Base-by-base conservation (phyloP, 1,140 invertebrate genomes). In the Conus ventricosus region DNA sequence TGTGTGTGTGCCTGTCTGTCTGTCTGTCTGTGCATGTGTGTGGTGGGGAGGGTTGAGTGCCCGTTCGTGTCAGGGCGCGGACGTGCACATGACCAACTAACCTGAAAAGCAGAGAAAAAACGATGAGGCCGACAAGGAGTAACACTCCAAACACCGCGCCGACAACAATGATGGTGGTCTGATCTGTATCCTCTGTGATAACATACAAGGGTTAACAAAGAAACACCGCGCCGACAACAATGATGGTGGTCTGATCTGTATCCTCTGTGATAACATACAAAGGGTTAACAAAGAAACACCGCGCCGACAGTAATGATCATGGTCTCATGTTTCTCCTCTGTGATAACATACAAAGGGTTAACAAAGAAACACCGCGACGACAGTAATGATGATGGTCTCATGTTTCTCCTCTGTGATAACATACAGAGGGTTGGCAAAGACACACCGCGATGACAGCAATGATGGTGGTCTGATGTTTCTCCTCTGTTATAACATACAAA, bases 151-250 rank as follows among this genome's bases (percentile, higher is more conserved):
- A 88, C 39, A 71, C 15, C 8, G 13, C 60, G n/a, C 81, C 55
- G 8, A 88, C 57, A 51, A n/a, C 87, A 20, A 88, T 71, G 13
- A 81, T 75, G 15, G 57, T 67, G 13, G 23, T 71, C 17, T 6
- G 71, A 27, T 87, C 71, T 57, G 85, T 57, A 53, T 87, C 75
- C 53, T 71, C 84, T 78, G 75, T 8, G 55, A 67, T 6, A 57
- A 57, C 55, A 57, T 13, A 57, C 55, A 57, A n/a, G n/a, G n/a
- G n/a, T n/a, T n/a, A n/a, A n/a, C n/a, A n/a, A n/a, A n/a, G n/a
- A 23, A 89, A 88, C 39, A 71, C 15, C 7, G 11, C 60, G 23
- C 81, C 55, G 8, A 88, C 57, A 51, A n/a, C 87, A 20, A 88
- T 71, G 13, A 81, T 75, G 15, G 57, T 67, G 13, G 23, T 71